phyloP scores from a whole-genome alignment of 2,113 vertebrate genomes.

The Rhinopithecus roxellana region DNA sequence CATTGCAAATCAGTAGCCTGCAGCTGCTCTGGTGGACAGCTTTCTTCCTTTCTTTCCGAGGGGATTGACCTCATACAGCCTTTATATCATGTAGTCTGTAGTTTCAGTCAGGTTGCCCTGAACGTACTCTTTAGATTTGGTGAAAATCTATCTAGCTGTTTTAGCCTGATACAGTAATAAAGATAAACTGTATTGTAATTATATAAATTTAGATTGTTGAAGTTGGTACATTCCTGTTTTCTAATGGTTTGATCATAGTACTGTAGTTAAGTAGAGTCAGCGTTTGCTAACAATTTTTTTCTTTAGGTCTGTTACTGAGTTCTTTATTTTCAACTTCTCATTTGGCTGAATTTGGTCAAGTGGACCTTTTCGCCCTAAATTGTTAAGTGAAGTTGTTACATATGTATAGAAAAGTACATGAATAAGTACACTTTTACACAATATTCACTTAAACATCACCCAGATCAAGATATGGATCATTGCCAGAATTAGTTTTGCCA shows the following conservation, averaged over 20 bases:
- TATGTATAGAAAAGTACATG: neutral
- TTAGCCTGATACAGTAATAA: neutral
- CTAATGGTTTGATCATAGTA: neutral
- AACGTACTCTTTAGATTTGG: neutral
- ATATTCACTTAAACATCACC: neutral
- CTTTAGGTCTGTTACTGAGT: neutral
- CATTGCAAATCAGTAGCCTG: neutral
- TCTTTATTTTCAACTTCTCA: neutral
- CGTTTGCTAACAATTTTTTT: neutral
- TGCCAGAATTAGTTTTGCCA: neutral
- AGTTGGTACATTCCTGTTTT: neutral
- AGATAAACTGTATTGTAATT: neutral
- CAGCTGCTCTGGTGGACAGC: neutral
- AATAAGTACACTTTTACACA: neutral
- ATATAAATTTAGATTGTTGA: neutral
- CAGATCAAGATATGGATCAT: neutral
- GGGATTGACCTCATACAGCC: fast-evolving
- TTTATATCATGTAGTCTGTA: fast-evolving
- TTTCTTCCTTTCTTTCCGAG: neutral
- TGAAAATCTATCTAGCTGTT: neutral
- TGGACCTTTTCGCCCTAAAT: neutral
- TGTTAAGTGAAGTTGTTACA: neutral
- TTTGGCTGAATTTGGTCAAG: neutral
- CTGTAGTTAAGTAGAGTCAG: neutral
- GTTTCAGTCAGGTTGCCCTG: neutral